Evolutionary conservation across 2,888 invertebrate genomes (phyloP), one percentile per base, ranked within the genome.

Genomic region (Bombylius discolor): DNA sequence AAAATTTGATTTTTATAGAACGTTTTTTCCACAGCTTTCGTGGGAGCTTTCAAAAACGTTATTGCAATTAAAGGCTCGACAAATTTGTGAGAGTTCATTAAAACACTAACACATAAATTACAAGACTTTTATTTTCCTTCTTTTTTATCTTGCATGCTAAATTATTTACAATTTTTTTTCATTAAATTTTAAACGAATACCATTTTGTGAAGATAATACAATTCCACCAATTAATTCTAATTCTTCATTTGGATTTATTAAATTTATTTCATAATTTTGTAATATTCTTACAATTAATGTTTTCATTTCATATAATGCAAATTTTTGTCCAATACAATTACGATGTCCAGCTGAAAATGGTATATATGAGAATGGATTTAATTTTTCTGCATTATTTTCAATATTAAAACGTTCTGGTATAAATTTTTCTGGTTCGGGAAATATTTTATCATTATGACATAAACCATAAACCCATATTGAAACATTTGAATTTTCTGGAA

Each of bases 291-390:
- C 50, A n/a, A 61, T 33, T 13, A 55, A 50, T 9, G 52, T 55
- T 58, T 64, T 64, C 52, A 62, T 61, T 56, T 62, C 64, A 2
- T 60, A 42, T 44, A 62, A 52, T 3, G 64, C 64, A 58, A 62
- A 64, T 53, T 61, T 61, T 55, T 64, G 64, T 11, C 63, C 61
- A 53, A 62, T 60, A 53, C 62, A 62, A 57, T 62, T 62, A 51
- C 64, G 51, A 13, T 60, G 60, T 5, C 64, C 64, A 14, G 62
- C 64, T 46, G 58, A 58, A 53, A 64, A 64, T 11, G 64, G 64
- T 47, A 63, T 58, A 53, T 58, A 60, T 4, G 58, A 45, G 49
- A 58, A 64, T 31, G 62, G 57, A 56, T 60, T 58, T 13, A 47
- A 34, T 36, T 59, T 53, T 6, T 47, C 23, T 14, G 11, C 45